Evolutionary conservation across 2,888 invertebrate species (phyloP).

Genomic region (Yponomeuta evonymella): DNA sequence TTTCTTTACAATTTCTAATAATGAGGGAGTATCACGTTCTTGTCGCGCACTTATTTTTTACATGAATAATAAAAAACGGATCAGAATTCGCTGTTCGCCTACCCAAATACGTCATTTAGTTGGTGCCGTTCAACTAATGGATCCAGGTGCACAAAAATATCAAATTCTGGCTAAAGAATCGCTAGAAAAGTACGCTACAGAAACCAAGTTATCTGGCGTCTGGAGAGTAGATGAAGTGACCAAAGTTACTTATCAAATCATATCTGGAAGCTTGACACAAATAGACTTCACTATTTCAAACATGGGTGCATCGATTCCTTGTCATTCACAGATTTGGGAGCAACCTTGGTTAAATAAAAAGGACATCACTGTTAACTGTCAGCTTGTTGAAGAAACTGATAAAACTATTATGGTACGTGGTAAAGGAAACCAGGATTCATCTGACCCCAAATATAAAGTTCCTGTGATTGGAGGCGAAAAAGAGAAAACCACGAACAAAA

Average conservation of each 20-base stretch:
- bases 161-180: constrained; percentile 34
- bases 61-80: constrained; percentile 25
- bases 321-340: background rate
- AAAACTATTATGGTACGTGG: background rate
- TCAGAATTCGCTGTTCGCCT: constrained; percentile 30
- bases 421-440: too few species aligned
- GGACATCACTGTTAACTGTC: constrained; percentile 9
- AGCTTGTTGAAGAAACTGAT: constrained; percentile 26
- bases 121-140: constrained; percentile 19
- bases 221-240: constrained; percentile 42
- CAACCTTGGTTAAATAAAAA: constrained; percentile 16
- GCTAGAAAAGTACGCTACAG: constrained; percentile 29
- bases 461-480: constrained; percentile 24
- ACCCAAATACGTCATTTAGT: constrained; percentile 16
- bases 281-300: constrained; percentile 31
- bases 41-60: constrained; percentile 27
- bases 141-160: constrained; percentile 30
- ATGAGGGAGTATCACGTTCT: constrained; percentile 32
- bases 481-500: too few species aligned
- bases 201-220: constrained; percentile 27
- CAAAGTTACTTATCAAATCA: constrained; percentile 52
- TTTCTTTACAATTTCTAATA: constrained; percentile 43
- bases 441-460: constrained; percentile 27
- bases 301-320: constrained; percentile 15
- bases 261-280: constrained; percentile 53